These are phyloP conservation scores for Hippocampus abdominalis DNA, from an alignment of 2,113 vertebrate genomes.

Conservation along the genomic window DNA sequence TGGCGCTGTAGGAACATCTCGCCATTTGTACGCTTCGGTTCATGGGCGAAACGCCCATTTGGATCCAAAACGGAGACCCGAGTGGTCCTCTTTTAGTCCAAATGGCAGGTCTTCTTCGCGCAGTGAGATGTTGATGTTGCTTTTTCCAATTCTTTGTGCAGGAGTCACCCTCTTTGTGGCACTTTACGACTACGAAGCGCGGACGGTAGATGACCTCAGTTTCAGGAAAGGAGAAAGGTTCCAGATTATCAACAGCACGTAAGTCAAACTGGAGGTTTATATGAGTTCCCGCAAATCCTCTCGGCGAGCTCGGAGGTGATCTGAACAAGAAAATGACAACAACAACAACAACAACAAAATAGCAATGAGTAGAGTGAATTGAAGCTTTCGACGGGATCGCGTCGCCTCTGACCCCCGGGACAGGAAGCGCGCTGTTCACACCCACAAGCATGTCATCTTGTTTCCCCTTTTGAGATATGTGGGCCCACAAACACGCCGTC, in stretches of 20 bases:
- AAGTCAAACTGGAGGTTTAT: conserved; percentile 64
- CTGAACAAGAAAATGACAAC: conserved; percentile 22
- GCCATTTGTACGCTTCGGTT: too few species aligned
- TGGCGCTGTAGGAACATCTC: too few species aligned
- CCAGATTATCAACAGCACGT: conserved; percentile 98
- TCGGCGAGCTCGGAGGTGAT: conserved; percentile 9
- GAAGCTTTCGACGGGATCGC: background rate
- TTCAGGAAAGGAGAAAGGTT: conserved; percentile 97
- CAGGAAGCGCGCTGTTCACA: conserved; percentile 48
- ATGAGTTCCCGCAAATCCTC: background rate
- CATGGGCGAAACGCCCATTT: too few species aligned
- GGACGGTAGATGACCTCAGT: conserved; percentile 95
- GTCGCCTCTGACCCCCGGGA: conserved; percentile 18
- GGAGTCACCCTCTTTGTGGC: conserved; percentile 97
- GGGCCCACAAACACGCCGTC: too few species aligned
- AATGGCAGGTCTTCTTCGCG: background rate
- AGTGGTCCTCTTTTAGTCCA: background rate
- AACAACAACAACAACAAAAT: background rate
- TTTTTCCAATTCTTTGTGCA: conserved; percentile 48
- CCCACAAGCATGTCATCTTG: conserved; percentile 16
- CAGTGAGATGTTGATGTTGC: background rate
- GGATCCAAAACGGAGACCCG: background rate
- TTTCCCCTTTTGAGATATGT: too few species aligned
- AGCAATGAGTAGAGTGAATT: too few species aligned
- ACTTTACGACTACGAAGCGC: conserved; percentile 95